Conservation (phyloP, 2,113 vertebrate genomes). For the Nycticebus coucang region DNA sequence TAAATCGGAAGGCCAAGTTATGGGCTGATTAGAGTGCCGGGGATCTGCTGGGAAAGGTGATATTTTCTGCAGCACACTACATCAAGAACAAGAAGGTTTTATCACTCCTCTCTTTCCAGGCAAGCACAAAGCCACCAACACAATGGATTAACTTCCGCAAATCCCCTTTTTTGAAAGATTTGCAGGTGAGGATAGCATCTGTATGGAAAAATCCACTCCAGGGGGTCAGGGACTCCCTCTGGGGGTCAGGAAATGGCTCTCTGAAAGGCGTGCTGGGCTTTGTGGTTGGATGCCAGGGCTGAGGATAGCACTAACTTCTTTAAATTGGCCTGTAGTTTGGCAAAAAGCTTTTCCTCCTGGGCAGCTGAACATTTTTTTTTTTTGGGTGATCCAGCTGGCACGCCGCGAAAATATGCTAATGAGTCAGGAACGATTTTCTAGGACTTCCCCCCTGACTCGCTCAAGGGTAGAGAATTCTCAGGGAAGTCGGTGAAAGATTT, state of each 20-base stretch:
- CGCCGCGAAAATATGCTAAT: conserved; percentile 52
- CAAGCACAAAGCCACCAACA: background rate
- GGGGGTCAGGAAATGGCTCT: conserved; percentile 22
- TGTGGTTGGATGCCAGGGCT: background rate
- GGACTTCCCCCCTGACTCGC: background rate
- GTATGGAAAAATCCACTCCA: background rate
- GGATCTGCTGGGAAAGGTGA: background rate
- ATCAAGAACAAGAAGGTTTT: background rate
- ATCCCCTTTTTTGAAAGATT: background rate
- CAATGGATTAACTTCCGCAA: background rate
- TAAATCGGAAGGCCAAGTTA: background rate
- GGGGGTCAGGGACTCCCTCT: background rate
- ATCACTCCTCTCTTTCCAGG: background rate
- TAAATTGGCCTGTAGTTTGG: conserved; percentile 60
- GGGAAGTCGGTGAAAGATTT: conserved; percentile 72
- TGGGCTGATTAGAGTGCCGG: background rate
- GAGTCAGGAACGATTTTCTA: conserved; percentile 65
- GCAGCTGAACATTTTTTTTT: conserved; percentile 74
- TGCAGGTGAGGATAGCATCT: background rate
- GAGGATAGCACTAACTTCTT: conserved; percentile 7
- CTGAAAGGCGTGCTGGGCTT: background rate
- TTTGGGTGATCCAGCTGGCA: conserved; percentile 69
- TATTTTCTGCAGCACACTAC: background rate
- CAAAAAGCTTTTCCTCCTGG: conserved; percentile 69
- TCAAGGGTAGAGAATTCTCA: conserved; percentile 71